Conservation (phyloP, 2,888 invertebrate genomes). For the Dasysyrphus albostriatus region DNA sequence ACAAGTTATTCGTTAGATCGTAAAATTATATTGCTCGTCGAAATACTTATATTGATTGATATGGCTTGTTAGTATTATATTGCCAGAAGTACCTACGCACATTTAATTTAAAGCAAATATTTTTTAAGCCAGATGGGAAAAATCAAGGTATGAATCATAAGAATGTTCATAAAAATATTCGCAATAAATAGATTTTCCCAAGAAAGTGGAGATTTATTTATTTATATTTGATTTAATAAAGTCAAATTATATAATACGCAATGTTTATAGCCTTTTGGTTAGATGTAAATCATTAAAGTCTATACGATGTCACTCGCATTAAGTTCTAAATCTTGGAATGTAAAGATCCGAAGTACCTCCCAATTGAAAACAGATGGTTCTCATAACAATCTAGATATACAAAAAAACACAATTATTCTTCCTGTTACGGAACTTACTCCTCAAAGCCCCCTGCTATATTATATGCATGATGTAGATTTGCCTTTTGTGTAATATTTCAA, state of each 20-base stretch:
- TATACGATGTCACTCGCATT: too few relatives aligned
- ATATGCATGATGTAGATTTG: too few relatives aligned
- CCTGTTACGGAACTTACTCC: too few relatives aligned
- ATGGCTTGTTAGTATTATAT: background rate
- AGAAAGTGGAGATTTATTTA: background rate
- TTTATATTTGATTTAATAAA: background rate
- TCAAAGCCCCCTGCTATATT: too few relatives aligned
- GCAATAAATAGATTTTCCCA: too few relatives aligned
- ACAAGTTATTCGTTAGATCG: background rate
- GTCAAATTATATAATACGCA: background rate
- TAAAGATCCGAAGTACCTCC: background rate
- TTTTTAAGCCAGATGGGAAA: background rate
- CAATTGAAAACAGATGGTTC: background rate
- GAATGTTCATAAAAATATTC: constrained; percentile 10
- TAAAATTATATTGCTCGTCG: background rate
- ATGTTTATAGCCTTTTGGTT: background rate
- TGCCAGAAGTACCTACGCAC: background rate
- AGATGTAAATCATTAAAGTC: background rate
- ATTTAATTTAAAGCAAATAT: background rate
- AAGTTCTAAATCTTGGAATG: background rate
- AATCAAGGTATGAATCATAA: background rate
- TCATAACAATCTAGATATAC: background rate
- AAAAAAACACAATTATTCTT: too few relatives aligned
- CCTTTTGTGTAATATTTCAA: background rate
- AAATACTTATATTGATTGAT: background rate